phyloP scores from a whole-genome alignment of 2,888 invertebrate genomes.

The Luperina nickerlii region DNA sequence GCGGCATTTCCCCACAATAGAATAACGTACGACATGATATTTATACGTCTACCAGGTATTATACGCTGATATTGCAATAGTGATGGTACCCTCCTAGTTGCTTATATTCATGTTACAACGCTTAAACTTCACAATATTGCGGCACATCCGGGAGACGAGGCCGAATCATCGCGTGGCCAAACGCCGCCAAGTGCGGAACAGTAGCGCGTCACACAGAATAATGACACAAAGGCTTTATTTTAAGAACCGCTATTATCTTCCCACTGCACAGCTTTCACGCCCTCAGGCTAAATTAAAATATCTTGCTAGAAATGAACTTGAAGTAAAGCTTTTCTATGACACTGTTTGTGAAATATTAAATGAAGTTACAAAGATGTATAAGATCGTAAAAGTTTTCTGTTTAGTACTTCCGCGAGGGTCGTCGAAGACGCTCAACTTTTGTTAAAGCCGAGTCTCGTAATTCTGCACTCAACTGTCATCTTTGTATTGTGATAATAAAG shows the following conservation, averaged over 20 bases:
- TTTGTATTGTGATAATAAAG: slow-evolving; percentile 53
- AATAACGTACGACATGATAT: too few relatives aligned
- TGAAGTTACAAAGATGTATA: slow-evolving; percentile 69
- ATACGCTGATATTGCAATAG: slow-evolving; percentile 21
- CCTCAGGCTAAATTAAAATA: slow-evolving; percentile 81
- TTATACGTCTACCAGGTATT: slow-evolving; percentile 12
- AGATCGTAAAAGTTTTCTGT: slow-evolving; percentile 71
- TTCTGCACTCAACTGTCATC: slow-evolving; percentile 62
- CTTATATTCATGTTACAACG: slow-evolving; percentile 46
- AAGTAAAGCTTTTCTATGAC: slow-evolving; percentile 69
- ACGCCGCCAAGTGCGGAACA: slow-evolving; percentile 58
- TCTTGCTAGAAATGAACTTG: slow-evolving; percentile 71
- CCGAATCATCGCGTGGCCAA: slow-evolving; percentile 52
- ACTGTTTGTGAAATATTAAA: slow-evolving; percentile 70
- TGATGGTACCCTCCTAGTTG: slow-evolving; percentile 26
- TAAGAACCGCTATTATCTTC: slow-evolving; percentile 84
- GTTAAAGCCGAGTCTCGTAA: slow-evolving; percentile 49
- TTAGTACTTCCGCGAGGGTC: slow-evolving; percentile 68
- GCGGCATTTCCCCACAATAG: too few relatives aligned
- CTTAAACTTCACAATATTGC: slow-evolving; percentile 62
- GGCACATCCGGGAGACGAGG: slow-evolving; percentile 56
- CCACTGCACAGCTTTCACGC: slow-evolving; percentile 77
- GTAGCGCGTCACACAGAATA: slow-evolving; percentile 76
- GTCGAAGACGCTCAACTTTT: slow-evolving; percentile 48
- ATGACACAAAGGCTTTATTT: slow-evolving; percentile 85